Base-by-base conservation (phyloP, 2,113 vertebrate species). In the Zootoca vivipara region DNA sequence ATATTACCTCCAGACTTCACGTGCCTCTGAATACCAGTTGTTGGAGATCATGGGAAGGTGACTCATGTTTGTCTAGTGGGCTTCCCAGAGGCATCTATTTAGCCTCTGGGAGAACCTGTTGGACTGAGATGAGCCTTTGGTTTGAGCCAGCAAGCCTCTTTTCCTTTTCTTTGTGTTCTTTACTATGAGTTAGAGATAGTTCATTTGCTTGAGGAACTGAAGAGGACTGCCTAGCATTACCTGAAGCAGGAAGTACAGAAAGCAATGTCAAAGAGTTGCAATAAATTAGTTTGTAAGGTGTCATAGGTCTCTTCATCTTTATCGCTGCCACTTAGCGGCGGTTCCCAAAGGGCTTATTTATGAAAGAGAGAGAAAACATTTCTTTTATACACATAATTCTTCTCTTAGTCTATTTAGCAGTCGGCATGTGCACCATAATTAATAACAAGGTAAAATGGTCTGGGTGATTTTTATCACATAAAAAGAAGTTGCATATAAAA, bases 221-320 rank as follows among this genome's bases (percentile, higher is more conserved):
- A 89, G 89, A 86, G 82, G 87, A 86, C 91, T 91, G 90, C 86
- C 65, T 3, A 85, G 89, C 26, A 16, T 69, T 77, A n/a, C 77
- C 77, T 40, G 16, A 79, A 72, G 46, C 69, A 78, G 35, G 69
- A 70, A 24, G 22, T 26, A 80, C n/a, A 72, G 67, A 46, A 62
- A 18, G 30, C 26, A 72, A 70, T 22, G 69, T 58, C 35, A 85
- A 46, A 46, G 30, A 79, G 7, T 42, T 8, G 58, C 15, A 2
- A 20, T 1, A 1, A 7, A 5, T 70, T 69, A 80, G 26, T 7
- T 12, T 81, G 56, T 73, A 80, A 87, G 67, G 22, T 80, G 26
- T 70, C 15, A 22, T 13, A n/a, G 67, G 2, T 4, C n/a, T 26
- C 30, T 35, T 20, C 6, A 46, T 20, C 46, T 0, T 78, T 78